Conservation (phyloP, 2,888 invertebrate species). For the Tenthredo scrophulariae region DNA sequence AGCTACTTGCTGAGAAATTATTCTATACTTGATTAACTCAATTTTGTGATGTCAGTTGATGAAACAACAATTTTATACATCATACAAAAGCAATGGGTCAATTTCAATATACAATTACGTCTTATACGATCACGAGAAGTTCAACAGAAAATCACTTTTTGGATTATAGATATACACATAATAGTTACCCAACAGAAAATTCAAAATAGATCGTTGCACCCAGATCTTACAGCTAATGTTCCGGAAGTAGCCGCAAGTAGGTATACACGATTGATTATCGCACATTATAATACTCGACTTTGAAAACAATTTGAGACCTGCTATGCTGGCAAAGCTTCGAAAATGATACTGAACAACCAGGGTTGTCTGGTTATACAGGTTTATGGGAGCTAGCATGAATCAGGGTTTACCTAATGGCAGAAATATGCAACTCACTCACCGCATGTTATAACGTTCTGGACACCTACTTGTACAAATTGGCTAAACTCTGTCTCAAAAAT, state of each 20-base stretch:
- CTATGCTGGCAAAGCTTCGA: slow-evolving; percentile 15
- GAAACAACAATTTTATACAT: not conserved
- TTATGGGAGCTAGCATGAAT: slow-evolving; percentile 4
- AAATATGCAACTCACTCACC: slow-evolving; percentile 40
- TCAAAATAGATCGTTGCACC: not conserved
- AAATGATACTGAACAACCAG: not conserved
- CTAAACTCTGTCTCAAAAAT: slow-evolving; percentile 47
- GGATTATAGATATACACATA: not conserved
- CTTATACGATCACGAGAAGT: not conserved
- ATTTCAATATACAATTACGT: not conserved
- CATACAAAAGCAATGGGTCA: not conserved
- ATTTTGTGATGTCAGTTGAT: not conserved
- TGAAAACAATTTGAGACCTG: not conserved
- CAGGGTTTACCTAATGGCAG: slow-evolving; percentile 1
- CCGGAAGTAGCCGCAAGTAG: not conserved
- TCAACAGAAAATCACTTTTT: not conserved
- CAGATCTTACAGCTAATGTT: not conserved
- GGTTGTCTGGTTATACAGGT: not conserved
- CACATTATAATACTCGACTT: not conserved
- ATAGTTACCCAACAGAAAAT: not conserved
- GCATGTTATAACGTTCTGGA: slow-evolving; percentile 8
- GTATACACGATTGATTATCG: not conserved
- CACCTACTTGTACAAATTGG: slow-evolving; percentile 42
- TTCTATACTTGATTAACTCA: not conserved
- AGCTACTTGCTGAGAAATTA: slow-evolving; percentile 84